Percentiles rank a stretch among this genome's conserved stretches.
phyloP scores from a whole-genome alignment of 2,888 invertebrate genomes.

The Drosophila percnosoma region DNA sequence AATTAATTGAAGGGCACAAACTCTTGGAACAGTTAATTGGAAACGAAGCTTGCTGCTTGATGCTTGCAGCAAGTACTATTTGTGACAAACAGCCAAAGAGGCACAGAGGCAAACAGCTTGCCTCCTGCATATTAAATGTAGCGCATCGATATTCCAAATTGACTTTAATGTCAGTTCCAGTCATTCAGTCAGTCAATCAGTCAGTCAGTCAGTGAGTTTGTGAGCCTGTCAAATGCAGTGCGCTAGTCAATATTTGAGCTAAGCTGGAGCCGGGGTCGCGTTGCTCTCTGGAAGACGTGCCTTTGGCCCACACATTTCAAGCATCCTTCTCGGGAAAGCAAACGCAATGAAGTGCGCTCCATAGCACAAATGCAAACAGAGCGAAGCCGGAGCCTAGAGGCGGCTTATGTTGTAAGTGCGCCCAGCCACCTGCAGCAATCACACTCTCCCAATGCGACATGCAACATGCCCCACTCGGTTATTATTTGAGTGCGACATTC shows the following conservation, averaged over 20 bases:
- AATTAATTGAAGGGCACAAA: slow-evolving; percentile 40
- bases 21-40: slow-evolving; percentile 41
- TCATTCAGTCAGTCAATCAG: slow-evolving; percentile 10
- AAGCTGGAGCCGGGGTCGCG: slow-evolving; percentile 20
- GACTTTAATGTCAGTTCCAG: slow-evolving; percentile 40
- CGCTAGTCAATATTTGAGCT: slow-evolving; percentile 54
- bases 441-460: neutral
- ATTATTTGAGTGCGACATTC: neutral
- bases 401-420: slow-evolving; percentile 14
- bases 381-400: slow-evolving; percentile 10
- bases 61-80: slow-evolving; percentile 11
- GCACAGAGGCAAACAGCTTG: slow-evolving; percentile 1
- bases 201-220: neutral
- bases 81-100: neutral
- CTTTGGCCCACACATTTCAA: slow-evolving; percentile 59
- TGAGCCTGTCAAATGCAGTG: slow-evolving; percentile 34
- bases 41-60: slow-evolving; percentile 24
- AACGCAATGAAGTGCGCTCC: slow-evolving; percentile 59
- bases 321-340: slow-evolving; percentile 49
- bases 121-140: slow-evolving; percentile 43
- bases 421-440: slow-evolving; percentile 21
- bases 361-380: slow-evolving; percentile 59
- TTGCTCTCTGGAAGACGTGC: slow-evolving; percentile 47
- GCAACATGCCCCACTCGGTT: neutral
- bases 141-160: slow-evolving; percentile 48